A percentile compares a stretch with the other conserved stretches of the same genome.
phyloP scores from a whole-genome alignment of 1,140 invertebrate species.

The Pantala flavescens region DNA sequence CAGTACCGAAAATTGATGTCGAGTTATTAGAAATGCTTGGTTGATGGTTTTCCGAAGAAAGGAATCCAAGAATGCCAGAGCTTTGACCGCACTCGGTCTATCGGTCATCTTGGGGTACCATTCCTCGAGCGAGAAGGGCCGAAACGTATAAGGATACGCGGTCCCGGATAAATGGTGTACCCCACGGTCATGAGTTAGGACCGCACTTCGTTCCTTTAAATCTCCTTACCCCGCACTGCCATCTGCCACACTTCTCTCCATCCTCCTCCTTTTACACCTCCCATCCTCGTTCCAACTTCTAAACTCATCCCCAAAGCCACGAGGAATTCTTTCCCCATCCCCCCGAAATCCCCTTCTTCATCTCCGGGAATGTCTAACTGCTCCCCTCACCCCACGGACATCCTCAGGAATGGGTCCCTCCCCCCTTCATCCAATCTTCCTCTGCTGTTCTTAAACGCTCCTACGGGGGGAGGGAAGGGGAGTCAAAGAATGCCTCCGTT shows the following conservation, averaged over 20 bases:
- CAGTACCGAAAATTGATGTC: too few species aligned
- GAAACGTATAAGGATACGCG: too few species aligned
- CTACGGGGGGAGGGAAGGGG: conserved; percentile 19
- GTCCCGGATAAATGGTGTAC: too few species aligned
- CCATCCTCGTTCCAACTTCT: too few species aligned
- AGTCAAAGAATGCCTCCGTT: conserved; percentile 13
- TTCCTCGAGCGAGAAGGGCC: too few species aligned
- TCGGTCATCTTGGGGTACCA: too few species aligned
- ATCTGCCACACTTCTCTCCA: conserved; percentile 17
- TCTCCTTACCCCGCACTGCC: conserved; percentile 23
- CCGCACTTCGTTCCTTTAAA: conserved; percentile 8
- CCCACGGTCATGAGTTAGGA: too few species aligned
- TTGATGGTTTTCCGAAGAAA: too few species aligned
- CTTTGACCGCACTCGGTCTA: too few species aligned
- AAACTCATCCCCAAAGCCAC: neutral
- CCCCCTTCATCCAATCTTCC: conserved; percentile 15
- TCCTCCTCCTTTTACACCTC: neutral
- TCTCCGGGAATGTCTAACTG: conserved; percentile 8
- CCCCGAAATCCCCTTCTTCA: neutral
- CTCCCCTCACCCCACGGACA: conserved; percentile 18
- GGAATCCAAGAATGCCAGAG: too few species aligned
- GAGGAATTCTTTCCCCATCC: neutral
- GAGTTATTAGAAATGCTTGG: too few species aligned
- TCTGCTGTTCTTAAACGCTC: conserved; percentile 15
- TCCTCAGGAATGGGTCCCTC: neutral